phyloP scores from a whole-genome alignment of 2,797 vertebrate genomes.

The Poecilia picta region DNA sequence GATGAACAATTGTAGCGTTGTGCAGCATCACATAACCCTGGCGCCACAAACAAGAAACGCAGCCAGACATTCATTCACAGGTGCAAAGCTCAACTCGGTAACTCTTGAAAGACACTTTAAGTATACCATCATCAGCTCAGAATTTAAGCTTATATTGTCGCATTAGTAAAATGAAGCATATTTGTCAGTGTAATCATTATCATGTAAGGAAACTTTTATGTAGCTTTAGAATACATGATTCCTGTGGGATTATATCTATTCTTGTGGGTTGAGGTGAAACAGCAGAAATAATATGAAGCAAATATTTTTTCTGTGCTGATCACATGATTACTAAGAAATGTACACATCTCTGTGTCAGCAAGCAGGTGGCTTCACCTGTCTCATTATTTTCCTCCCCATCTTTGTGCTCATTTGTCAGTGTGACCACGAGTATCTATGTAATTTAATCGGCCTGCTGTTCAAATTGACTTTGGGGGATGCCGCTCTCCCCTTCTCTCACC shows the following conservation, averaged over 20 bases:
- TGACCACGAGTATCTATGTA: constrained; percentile 71
- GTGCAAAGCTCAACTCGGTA: constrained; percentile 24
- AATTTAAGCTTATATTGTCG: constrained; percentile 26
- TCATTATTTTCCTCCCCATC: constrained; percentile 74
- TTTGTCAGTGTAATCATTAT: constrained; percentile 31
- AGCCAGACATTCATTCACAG: constrained; percentile 33
- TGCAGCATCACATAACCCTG: constrained; percentile 23
- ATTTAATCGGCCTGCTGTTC: constrained; percentile 79
- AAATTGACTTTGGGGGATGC: constrained; percentile 80
- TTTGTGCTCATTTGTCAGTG: constrained; percentile 77
- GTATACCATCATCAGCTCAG: constrained; percentile 10
- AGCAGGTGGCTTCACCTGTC: constrained; percentile 54
- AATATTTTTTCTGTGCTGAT: constrained; percentile 27
- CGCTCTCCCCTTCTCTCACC: constrained; percentile 53
- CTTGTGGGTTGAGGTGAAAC: constrained; percentile 25
- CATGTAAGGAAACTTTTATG: constrained; percentile 28
- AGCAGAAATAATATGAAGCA: constrained; percentile 37
- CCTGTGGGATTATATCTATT: constrained; percentile 9
- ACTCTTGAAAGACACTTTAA: constrained; percentile 10
- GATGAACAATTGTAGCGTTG: constrained; percentile 26
- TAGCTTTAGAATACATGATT: constrained; percentile 13
- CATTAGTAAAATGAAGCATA: constrained; percentile 43
- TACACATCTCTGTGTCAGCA: constrained; percentile 40
- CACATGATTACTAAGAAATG: constrained; percentile 24
- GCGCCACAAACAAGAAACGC: constrained; percentile 30